Evolutionary conservation across 1,140 invertebrate species (phyloP).

Genomic region (Saccostrea echinata): DNA sequence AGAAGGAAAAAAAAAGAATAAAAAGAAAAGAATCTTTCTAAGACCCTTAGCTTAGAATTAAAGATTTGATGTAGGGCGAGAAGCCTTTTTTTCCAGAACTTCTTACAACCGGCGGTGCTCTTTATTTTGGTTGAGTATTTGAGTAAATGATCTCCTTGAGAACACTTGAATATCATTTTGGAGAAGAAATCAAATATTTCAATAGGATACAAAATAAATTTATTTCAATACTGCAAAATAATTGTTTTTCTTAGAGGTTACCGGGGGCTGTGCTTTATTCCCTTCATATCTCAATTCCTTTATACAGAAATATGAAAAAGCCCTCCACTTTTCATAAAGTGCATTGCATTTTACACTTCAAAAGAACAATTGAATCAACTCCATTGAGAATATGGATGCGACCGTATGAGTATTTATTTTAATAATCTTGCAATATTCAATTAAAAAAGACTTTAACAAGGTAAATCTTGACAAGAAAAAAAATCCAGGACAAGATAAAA

Average conservation of each 20-base stretch:
- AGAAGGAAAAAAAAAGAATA: not conserved
- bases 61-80: not conserved
- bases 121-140: not conserved
- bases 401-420: conserved; percentile 2
- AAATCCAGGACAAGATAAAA: conserved; percentile 19
- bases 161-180: conserved; percentile 25
- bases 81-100: not conserved
- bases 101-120: not conserved
- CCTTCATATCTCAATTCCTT: not conserved
- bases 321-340: conserved; percentile 2
- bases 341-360: conserved; percentile 31
- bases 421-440: conserved; percentile 27
- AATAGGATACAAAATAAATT: conserved; percentile 35
- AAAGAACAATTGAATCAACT: conserved; percentile 23
- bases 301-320: not conserved
- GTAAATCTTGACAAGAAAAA: conserved; percentile 1
- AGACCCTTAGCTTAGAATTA: not conserved
- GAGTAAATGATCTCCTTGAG: conserved; percentile 31
- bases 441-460: not conserved
- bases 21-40: not conserved
- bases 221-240: conserved; percentile 18
- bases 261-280: conserved; percentile 14
- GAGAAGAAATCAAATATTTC: conserved; percentile 39
- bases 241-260: conserved; percentile 27
- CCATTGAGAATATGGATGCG: not conserved